A percentile compares a stretch with the other conserved stretches of the same genome.
Evolutionary conservation across 2,888 invertebrate species (phyloP).

Genomic region (Thera britannica): DNA sequence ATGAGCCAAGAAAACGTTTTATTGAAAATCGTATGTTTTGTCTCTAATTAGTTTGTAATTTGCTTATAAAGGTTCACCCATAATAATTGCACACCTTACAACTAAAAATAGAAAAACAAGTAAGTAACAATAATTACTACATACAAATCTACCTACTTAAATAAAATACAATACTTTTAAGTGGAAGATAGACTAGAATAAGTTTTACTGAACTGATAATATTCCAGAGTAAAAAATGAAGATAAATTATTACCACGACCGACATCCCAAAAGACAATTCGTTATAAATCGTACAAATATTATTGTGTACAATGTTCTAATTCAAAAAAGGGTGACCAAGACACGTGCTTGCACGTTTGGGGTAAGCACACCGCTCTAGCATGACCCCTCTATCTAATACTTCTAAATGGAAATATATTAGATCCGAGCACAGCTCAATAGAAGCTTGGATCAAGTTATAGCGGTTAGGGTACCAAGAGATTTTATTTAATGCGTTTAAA

Average conservation of each 20-base stretch:
- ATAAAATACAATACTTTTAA: too few species aligned
- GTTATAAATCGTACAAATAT: constrained; percentile 74
- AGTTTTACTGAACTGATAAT: background rate
- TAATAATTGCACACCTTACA: too few species aligned
- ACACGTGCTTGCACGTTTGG: constrained; percentile 68
- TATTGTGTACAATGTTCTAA: constrained; percentile 60
- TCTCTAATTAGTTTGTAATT: too few species aligned
- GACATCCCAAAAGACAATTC: constrained; percentile 52
- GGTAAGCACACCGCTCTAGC: constrained; percentile 54
- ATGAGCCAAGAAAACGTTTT: background rate
- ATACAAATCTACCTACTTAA: too few species aligned
- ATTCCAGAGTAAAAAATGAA: background rate
- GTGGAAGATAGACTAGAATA: background rate
- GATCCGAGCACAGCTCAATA: constrained; percentile 16
- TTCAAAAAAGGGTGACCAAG: constrained; percentile 68
- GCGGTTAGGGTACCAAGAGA: constrained; percentile 56
- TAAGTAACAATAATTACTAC: background rate
- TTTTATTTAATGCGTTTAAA: constrained; percentile 77
- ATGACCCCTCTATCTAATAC: constrained; percentile 45
- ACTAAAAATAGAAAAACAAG: too few species aligned
- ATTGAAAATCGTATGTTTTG: too few species aligned
- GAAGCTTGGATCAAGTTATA: constrained; percentile 45
- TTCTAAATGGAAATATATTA: constrained; percentile 14
- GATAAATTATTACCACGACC: background rate
- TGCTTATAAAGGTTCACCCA: too few species aligned